Percentiles rank a stretch among this genome's conserved stretches.
Conservation (phyloP, 2,797 vertebrate species). For the Ctenopoma kingsleyae region DNA sequence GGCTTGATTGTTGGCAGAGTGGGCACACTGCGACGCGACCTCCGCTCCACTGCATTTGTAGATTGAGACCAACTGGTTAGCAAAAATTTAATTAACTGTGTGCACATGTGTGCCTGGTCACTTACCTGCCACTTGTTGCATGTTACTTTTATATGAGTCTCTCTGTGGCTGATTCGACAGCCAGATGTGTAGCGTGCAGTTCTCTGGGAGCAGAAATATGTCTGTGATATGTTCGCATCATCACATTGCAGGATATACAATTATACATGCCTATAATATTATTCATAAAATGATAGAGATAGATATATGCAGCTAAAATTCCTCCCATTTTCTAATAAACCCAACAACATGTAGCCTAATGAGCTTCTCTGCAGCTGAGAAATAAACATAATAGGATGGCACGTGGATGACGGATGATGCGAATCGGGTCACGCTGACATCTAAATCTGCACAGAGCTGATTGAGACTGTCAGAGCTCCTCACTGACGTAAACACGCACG, state of each 20-base stretch:
- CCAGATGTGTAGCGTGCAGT: neutral
- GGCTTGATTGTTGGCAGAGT: conserved; percentile 73
- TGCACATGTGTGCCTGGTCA: neutral
- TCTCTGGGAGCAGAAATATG: conserved; percentile 9
- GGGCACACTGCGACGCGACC: conserved; percentile 51
- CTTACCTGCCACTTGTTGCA: conserved; percentile 57
- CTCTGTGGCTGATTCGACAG: conserved; percentile 3
- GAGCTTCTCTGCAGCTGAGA: conserved; percentile 4
- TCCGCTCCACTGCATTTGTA: conserved; percentile 61
- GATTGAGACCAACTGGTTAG: conserved; percentile 33
- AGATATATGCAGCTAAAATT: neutral
- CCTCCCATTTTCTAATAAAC: neutral
- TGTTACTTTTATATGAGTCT: conserved; percentile 4
- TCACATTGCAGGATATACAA: neutral
- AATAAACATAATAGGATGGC: conserved; percentile 18
- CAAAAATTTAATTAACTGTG: conserved; percentile 13
- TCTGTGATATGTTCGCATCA: neutral
- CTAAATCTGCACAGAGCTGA: conserved; percentile 53
- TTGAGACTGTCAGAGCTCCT: conserved; percentile 22
- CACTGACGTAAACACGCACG: neutral
- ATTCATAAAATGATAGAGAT: neutral
- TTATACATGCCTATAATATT: neutral
- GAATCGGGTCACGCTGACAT: conserved; percentile 46
- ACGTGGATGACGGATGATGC: conserved; percentile 35
- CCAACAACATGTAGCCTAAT: neutral